phyloP scores from a whole-genome alignment of 2,113 vertebrate species.

The Electrona antarctica region DNA sequence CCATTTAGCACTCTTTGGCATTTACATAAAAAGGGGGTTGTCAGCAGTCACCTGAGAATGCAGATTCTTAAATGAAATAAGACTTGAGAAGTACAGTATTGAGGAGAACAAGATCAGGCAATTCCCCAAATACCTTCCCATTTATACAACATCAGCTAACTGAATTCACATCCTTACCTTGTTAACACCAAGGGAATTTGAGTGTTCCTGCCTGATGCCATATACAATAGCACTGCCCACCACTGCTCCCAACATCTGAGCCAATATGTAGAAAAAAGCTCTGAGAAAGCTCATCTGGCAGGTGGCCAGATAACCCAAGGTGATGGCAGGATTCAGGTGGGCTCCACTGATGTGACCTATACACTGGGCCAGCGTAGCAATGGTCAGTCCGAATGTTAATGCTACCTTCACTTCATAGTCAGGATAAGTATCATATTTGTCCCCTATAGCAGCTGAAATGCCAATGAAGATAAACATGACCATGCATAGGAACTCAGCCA shows the following conservation, averaged over 20 bases:
- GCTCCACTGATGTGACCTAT: constrained; percentile 85
- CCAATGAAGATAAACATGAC: constrained; percentile 84
- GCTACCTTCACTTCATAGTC: constrained; percentile 87
- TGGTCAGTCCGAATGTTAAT: constrained; percentile 84
- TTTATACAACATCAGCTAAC: constrained; percentile 5
- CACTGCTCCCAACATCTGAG: constrained; percentile 84
- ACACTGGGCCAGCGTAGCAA: constrained; percentile 82
- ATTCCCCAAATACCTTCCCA: constrained; percentile 34
- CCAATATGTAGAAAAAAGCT: constrained; percentile 81
- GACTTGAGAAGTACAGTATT: background rate
- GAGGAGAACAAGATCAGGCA: constrained; percentile 13
- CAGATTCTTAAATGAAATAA: background rate
- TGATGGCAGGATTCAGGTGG: constrained; percentile 85
- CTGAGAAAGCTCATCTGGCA: constrained; percentile 85
- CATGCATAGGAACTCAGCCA: constrained; percentile 85
- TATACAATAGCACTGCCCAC: constrained; percentile 39
- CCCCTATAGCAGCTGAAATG: constrained; percentile 79
- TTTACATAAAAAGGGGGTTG: constrained; percentile 13
- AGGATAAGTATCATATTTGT: constrained; percentile 62
- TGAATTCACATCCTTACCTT: constrained; percentile 36
- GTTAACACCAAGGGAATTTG: constrained; percentile 70
- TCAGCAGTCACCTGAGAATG: background rate
- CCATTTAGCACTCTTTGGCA: too few relatives aligned
- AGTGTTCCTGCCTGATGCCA: constrained; percentile 26
- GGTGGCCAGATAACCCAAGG: constrained; percentile 82